Conservation (phyloP, 1,140 invertebrate genomes). For the Calephelis virginiensis region DNA sequence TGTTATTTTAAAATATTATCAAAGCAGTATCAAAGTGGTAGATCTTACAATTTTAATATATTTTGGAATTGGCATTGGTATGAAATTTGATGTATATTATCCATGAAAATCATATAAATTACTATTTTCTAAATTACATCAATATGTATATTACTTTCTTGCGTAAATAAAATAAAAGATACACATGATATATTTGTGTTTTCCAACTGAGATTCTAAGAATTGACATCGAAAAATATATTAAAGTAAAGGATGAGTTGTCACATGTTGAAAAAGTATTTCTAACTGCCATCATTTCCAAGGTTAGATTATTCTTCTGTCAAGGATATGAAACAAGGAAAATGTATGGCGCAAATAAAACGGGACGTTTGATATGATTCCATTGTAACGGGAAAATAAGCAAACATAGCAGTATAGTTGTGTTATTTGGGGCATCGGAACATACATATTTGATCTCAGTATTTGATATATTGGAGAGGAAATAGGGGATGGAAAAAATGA, state of each 20-base stretch:
- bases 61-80: no score
- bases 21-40: no score
- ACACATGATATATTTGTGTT: neutral
- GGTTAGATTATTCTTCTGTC: neutral
- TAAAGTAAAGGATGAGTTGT: neutral
- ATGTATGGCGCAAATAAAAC: neutral
- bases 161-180: neutral
- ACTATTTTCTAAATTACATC: no score
- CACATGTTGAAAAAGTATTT: conserved; percentile 3
- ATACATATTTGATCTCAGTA: neutral
- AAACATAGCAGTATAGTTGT: neutral
- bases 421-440: neutral
- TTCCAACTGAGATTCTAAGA: neutral
- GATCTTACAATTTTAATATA: no score
- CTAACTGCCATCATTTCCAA: conserved; percentile 1
- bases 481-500: neutral
- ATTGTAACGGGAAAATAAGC: neutral
- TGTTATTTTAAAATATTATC: no score
- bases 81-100: no score
- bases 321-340: conserved; percentile 1
- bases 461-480: neutral
- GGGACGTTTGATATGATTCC: conserved; percentile 5
- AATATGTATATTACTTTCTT: no score
- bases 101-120: no score
- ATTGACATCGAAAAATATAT: neutral